A percentile compares a stretch with the other conserved stretches of the same genome.
Evolutionary conservation across 2,888 invertebrate species (phyloP).

Genomic region (Trichogramma dendrolimi): DNA sequence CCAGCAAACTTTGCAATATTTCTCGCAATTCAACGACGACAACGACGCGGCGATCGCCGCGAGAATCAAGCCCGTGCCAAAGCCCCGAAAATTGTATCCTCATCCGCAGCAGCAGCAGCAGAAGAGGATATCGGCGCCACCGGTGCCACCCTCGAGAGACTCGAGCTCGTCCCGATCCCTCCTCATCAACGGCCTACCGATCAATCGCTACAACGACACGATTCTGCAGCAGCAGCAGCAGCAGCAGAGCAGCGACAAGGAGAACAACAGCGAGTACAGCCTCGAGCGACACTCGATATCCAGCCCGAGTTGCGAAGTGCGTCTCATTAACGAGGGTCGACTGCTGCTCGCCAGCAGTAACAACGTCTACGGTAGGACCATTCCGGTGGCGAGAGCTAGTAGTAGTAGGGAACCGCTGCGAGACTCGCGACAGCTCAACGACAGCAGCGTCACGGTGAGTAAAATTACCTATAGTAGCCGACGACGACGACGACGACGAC

Average conservation of each 20-base stretch:
- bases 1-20: slow-evolving; percentile 29
- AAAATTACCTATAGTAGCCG: neutral
- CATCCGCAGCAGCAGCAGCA: slow-evolving; percentile 2
- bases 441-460: neutral
- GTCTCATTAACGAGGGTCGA: slow-evolving; percentile 12
- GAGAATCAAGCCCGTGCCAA: too few relatives aligned
- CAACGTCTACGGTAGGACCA: too few relatives aligned
- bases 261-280: neutral
- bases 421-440: too few relatives aligned
- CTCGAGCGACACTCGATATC: neutral
- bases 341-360: too few relatives aligned
- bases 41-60: slow-evolving; percentile 1
- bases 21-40: slow-evolving; percentile 31
- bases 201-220: slow-evolving; percentile 12
- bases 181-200: slow-evolving; percentile 20
- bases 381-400: too few relatives aligned
- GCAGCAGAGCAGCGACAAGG: neutral
- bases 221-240: neutral
- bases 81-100: too few relatives aligned
- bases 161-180: slow-evolving; percentile 49
- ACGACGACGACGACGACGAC: too few relatives aligned
- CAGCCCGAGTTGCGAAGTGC: slow-evolving; percentile 13
- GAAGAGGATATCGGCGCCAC: slow-evolving; percentile 55
- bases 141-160: slow-evolving; percentile 79
- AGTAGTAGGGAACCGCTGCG: too few relatives aligned